Evolutionary conservation across 2,888 invertebrate genomes (phyloP).

Genomic region (Apodemia duryi): DNA sequence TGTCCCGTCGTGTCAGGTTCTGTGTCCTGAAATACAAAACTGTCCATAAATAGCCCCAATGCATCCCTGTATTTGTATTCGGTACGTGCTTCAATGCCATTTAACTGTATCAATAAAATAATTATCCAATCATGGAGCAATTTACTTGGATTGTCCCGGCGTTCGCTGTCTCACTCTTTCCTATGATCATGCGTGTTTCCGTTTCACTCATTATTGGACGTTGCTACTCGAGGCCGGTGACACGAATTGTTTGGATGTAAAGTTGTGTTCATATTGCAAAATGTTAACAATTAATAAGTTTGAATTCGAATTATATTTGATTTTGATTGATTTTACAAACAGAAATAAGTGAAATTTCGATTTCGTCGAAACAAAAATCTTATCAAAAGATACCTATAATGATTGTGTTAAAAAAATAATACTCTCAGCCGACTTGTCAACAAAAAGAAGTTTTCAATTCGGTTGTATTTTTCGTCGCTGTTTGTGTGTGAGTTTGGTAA

Average conservation of each 20-base stretch:
- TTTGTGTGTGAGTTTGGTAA: too few relatives aligned
- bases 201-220: slow-evolving; percentile 36
- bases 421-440: too few relatives aligned
- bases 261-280: slow-evolving; percentile 4
- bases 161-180: slow-evolving; percentile 39
- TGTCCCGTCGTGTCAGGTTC: not conserved
- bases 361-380: too few relatives aligned
- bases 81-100: slow-evolving; percentile 49
- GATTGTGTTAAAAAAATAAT: too few relatives aligned
- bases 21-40: not conserved
- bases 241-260: slow-evolving; percentile 24
- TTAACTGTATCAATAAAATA: slow-evolving; percentile 75
- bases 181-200: slow-evolving; percentile 21
- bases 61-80: slow-evolving; percentile 31
- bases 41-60: slow-evolving; percentile 16
- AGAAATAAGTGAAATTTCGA: too few relatives aligned
- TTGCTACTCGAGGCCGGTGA: slow-evolving; percentile 32
- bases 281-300: not conserved
- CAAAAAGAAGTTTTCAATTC: too few relatives aligned
- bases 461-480: too few relatives aligned
- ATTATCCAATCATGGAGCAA: slow-evolving; percentile 76
- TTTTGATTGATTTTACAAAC: too few relatives aligned
- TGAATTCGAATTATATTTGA: too few relatives aligned
- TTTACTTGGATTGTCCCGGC: slow-evolving; percentile 63
- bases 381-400: too few relatives aligned